Evolutionary conservation across 2,113 vertebrate species (phyloP).

Genomic region (Thomomys bottae): DNA sequence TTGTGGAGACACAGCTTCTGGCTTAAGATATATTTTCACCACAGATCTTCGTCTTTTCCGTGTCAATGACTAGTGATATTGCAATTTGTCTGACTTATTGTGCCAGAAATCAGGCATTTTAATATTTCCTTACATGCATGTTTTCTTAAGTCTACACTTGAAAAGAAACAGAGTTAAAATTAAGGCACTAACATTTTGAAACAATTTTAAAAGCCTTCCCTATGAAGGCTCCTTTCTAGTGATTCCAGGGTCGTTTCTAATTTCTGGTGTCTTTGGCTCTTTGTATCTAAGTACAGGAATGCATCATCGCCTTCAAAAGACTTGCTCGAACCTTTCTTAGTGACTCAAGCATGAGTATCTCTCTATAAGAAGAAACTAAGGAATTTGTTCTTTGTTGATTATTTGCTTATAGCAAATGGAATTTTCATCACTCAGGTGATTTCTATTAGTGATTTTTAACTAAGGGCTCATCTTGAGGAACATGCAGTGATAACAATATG

Average conservation of each 20-base stretch:
- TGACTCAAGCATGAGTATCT: background rate
- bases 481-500: background rate
- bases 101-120: too few species aligned
- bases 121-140: too few species aligned
- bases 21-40: conserved; percentile 9
- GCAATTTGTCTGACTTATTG: background rate
- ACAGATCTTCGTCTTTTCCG: background rate
- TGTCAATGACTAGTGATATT: background rate
- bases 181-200: background rate
- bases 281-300: background rate
- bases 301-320: background rate
- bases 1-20: background rate
- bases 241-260: background rate
- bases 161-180: background rate
- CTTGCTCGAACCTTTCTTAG: background rate
- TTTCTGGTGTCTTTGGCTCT: background rate
- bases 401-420: background rate
- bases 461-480: conserved; percentile 8
- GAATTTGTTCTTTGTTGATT: background rate
- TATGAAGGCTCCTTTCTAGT: too few species aligned
- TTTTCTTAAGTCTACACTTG: background rate
- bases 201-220: too few species aligned
- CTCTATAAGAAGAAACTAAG: background rate
- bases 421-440: background rate
- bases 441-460: conserved; percentile 20